Percentiles rank a stretch among this genome's conserved stretches.
Evolutionary conservation across 2,797 vertebrate species (phyloP).

Genomic region (Cryptoblepharus egeriae): DNA sequence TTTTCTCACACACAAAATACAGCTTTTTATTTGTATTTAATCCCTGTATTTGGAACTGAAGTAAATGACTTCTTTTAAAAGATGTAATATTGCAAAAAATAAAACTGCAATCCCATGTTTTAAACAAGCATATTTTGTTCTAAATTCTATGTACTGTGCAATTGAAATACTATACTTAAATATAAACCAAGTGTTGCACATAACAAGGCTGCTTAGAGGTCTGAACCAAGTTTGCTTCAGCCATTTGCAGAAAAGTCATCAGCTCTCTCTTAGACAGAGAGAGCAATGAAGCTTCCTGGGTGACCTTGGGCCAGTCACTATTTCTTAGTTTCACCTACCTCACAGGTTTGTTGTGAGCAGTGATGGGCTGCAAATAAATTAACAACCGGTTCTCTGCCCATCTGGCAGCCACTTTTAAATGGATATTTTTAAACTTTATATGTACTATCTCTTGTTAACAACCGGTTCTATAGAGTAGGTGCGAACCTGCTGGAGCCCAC

Average conservation of each 20-base stretch:
- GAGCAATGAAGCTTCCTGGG: too few species aligned
- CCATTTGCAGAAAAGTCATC: not conserved
- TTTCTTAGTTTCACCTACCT: too few species aligned
- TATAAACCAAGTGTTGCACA: not conserved
- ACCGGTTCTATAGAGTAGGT: too few species aligned
- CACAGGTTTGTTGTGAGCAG: too few species aligned
- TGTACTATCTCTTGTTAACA: too few species aligned
- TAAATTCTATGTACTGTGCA: not conserved
- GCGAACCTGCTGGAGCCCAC: too few species aligned
- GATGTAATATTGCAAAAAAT: constrained; percentile 74
- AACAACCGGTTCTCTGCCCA: too few species aligned
- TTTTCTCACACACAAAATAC: constrained; percentile 65
- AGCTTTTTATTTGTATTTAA: constrained; percentile 79
- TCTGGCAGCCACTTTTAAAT: too few species aligned
- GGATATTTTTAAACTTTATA: too few species aligned
- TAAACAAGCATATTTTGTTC: constrained; percentile 56
- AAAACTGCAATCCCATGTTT: constrained; percentile 69
- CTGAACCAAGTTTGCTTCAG: not conserved
- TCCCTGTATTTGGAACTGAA: constrained; percentile 74
- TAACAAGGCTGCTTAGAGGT: not conserved
- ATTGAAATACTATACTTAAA: not conserved
- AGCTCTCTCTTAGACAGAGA: not conserved
- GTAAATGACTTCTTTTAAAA: constrained; percentile 77
- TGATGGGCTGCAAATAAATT: too few species aligned
- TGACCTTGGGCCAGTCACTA: too few species aligned